These are phyloP conservation scores for Drosophila rufa DNA, from an alignment of 1,140 invertebrate genomes.

Conservation along the genomic window DNA sequence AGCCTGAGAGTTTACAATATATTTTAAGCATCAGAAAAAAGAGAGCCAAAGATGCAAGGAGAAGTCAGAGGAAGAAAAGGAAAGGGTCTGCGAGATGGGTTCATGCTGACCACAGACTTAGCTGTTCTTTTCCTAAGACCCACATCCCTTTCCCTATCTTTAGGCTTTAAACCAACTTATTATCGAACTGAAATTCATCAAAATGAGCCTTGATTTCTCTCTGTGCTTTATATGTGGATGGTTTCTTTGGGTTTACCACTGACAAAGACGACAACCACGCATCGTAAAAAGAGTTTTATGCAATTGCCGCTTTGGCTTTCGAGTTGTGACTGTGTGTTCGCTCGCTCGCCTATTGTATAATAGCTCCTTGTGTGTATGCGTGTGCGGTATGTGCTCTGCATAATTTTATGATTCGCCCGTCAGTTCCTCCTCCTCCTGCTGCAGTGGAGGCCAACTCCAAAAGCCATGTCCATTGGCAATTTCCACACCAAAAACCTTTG, in stretches of 20 bases:
- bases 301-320: constrained; percentile 67
- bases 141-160: too few relatives aligned
- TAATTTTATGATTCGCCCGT: constrained; percentile 76
- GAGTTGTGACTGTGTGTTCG: constrained; percentile 31
- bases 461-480: constrained; percentile 66
- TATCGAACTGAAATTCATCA: too few relatives aligned
- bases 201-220: not conserved
- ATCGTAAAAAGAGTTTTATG: constrained; percentile 79
- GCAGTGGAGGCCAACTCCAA: constrained; percentile 34
- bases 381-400: constrained; percentile 78
- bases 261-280: constrained; percentile 64
- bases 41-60: not conserved
- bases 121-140: too few relatives aligned
- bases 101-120: too few relatives aligned
- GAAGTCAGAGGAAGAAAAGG: too few relatives aligned
- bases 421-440: constrained; percentile 32
- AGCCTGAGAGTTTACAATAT: too few relatives aligned
- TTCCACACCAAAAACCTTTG: constrained; percentile 15
- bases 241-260: constrained; percentile 63
- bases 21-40: not conserved
- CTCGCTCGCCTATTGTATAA: constrained; percentile 70
- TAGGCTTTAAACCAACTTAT: too few relatives aligned
- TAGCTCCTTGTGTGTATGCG: constrained; percentile 55
- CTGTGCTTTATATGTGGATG: constrained; percentile 35
- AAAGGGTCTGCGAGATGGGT: too few relatives aligned